These are phyloP conservation scores for Drosophila takahashii DNA, from an alignment of 1,140 invertebrate species.

Conservation along the genomic window DNA sequence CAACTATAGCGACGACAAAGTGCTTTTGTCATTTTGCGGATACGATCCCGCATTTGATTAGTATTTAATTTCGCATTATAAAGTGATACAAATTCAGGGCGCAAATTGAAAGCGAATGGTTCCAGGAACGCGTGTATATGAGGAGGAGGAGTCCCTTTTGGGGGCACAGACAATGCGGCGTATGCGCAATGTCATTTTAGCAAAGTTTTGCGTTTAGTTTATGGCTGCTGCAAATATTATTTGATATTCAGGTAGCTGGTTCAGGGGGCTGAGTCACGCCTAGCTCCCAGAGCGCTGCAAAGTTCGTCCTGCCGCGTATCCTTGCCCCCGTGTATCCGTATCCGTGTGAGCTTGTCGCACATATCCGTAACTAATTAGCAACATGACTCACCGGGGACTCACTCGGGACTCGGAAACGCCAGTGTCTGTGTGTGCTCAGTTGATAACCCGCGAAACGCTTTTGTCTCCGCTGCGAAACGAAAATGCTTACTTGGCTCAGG, in stretches of 20 bases:
- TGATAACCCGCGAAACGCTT: conserved; percentile 69
- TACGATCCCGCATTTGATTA: conserved; percentile 33
- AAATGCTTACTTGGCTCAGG: conserved; percentile 20
- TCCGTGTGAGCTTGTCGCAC: conserved; percentile 50
- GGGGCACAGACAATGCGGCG: conserved; percentile 45
- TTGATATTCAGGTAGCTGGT: conserved; percentile 45
- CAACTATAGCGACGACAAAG: conserved; percentile 14
- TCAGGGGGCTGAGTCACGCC: background rate
- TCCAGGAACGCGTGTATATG: background rate
- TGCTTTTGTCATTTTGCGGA: conserved; percentile 38
- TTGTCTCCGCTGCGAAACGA: conserved; percentile 45
- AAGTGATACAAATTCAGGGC: conserved; percentile 18
- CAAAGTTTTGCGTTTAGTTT: conserved; percentile 59
- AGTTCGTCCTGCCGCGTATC: conserved; percentile 38
- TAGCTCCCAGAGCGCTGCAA: conserved; percentile 50
- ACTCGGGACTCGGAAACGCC: background rate
- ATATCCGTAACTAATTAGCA: conserved; percentile 81
- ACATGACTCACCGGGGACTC: conserved; percentile 73
- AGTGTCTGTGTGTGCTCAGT: conserved; percentile 27
- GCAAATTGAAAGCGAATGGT: conserved; percentile 14
- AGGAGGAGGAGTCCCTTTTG: background rate
- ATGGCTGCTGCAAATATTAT: conserved; percentile 60
- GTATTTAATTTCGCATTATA: conserved; percentile 53
- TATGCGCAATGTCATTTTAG: conserved; percentile 55
- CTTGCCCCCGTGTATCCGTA: conserved; percentile 5